Conservation (phyloP, 1,140 invertebrate species). For the Cotesia glomerata region DNA sequence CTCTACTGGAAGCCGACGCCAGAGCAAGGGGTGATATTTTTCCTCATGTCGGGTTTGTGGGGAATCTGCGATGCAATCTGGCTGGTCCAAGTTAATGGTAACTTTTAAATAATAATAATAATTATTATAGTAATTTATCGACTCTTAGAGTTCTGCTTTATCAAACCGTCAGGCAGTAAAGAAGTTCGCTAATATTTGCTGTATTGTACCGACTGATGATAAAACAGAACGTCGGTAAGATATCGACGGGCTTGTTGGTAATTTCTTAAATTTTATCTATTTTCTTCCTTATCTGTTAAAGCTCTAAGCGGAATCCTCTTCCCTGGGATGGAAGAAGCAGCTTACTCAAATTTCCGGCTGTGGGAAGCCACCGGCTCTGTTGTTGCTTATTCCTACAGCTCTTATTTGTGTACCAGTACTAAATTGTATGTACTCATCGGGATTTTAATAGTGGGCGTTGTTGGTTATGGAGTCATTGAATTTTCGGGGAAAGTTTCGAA, state of each 20-base stretch:
- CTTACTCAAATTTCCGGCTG: constrained; percentile 91
- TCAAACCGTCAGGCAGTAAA: no score
- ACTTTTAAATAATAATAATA: not conserved
- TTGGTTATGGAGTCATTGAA: constrained; percentile 69
- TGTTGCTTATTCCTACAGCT: constrained; percentile 79
- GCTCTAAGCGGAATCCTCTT: constrained; percentile 90
- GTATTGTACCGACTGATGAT: no score
- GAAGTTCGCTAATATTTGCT: no score
- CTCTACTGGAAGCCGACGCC: constrained; percentile 78
- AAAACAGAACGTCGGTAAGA: no score
- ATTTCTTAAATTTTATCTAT: no score
- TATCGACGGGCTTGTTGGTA: no score
- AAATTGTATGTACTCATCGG: constrained; percentile 80
- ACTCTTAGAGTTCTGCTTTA: no score
- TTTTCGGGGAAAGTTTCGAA: constrained; percentile 34
- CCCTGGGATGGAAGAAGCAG: constrained; percentile 84
- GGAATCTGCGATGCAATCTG: constrained; percentile 90
- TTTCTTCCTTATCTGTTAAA: constrained; percentile 61
- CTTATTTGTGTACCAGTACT: constrained; percentile 76
- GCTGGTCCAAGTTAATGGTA: constrained; percentile 94
- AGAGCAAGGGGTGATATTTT: constrained; percentile 76
- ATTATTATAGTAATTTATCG: no score
- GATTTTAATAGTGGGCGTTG: constrained; percentile 75
- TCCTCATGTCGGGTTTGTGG: constrained; percentile 86
- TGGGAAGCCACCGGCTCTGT: constrained; percentile 92